A percentile compares a stretch with the other conserved stretches of the same genome.
Conservation (phyloP, 2,113 vertebrate genomes). For the Dicaeum eximium region DNA sequence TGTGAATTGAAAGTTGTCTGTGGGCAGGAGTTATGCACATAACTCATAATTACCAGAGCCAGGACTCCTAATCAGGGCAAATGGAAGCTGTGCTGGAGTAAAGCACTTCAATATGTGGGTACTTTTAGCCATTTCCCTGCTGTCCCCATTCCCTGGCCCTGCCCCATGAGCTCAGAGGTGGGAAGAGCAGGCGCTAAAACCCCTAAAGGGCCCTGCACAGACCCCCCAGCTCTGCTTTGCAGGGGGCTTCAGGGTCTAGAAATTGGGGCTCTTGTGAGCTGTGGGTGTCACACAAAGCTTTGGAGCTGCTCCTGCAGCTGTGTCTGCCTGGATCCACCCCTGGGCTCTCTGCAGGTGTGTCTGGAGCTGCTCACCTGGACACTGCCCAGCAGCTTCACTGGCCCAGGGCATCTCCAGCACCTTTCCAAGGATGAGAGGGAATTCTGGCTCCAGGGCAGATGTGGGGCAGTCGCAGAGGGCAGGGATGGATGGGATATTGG, state of each 20-base stretch:
- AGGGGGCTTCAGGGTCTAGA: background rate
- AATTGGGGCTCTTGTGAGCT: background rate
- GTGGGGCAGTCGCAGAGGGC: background rate
- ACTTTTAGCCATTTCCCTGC: background rate
- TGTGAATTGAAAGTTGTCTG: background rate
- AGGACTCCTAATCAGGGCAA: background rate
- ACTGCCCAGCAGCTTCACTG: background rate
- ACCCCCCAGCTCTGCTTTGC: background rate
- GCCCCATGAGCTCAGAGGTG: background rate
- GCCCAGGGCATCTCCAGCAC: background rate
- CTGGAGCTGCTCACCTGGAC: background rate
- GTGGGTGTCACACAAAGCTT: background rate
- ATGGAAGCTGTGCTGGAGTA: background rate
- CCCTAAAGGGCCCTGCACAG: too few species aligned
- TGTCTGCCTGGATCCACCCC: background rate
- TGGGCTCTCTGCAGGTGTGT: background rate
- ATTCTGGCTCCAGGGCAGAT: background rate
- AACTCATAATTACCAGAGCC: background rate
- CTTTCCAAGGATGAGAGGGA: background rate
- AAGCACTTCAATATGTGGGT: background rate
- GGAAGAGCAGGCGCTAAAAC: background rate
- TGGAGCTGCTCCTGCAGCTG: background rate
- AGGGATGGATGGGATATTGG: background rate
- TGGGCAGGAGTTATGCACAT: background rate
- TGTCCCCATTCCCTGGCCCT: background rate